phyloP scores from a whole-genome alignment of 2,888 invertebrate genomes.

The Eugnorisma glareosa region DNA sequence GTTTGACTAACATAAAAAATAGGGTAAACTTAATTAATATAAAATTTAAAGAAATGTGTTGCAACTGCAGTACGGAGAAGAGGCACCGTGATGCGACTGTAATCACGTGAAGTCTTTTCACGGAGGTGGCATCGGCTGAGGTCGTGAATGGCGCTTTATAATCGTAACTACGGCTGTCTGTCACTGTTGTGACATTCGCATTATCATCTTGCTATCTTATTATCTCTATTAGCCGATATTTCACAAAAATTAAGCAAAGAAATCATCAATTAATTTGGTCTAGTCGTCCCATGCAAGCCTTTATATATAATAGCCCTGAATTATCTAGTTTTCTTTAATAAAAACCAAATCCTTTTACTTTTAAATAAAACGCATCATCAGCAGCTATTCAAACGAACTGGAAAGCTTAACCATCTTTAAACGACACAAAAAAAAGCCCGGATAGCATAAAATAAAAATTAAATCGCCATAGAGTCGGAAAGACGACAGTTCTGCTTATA shows the following conservation, averaged over 20 bases:
- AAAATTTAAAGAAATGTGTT: too few species aligned
- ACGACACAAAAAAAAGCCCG: constrained; percentile 48
- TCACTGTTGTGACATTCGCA: not conserved
- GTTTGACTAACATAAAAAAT: too few species aligned
- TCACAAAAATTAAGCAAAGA: not conserved
- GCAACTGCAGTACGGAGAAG: too few species aligned
- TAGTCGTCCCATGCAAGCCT: not conserved
- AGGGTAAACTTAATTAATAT: too few species aligned
- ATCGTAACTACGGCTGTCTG: not conserved
- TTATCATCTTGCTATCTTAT: not conserved
- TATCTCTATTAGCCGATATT: not conserved
- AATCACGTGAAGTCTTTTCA: not conserved
- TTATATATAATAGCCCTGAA: not conserved
- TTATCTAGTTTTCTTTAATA: not conserved
- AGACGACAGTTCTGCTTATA: constrained; percentile 68
- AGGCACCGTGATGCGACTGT: too few species aligned
- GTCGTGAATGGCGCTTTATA: not conserved
- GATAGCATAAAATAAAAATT: constrained; percentile 60
- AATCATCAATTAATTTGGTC: not conserved
- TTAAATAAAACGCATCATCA: not conserved
- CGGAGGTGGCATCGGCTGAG: not conserved
- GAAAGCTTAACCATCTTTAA: constrained; percentile 40
- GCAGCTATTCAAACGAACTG: not conserved
- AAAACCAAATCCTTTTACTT: not conserved
- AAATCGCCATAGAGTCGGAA: constrained; percentile 59